Conservation (phyloP, 37 sponge, comb jelly and placozoan species). For the Beroe forskalii region DNA sequence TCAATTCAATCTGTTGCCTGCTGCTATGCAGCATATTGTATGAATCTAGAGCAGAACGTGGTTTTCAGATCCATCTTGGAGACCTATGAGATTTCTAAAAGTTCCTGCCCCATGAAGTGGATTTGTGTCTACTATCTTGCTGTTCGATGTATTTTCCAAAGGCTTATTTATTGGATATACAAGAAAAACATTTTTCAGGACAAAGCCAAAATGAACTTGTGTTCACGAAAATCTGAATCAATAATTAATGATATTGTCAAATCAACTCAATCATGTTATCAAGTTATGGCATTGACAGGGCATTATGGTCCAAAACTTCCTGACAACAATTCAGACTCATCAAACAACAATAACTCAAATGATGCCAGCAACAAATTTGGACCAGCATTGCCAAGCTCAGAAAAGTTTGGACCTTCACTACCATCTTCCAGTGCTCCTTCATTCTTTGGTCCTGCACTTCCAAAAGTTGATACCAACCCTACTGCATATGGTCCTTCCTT, state of each 20-base stretch:
- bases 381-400: neutral
- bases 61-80: neutral
- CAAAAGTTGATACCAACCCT: too few species aligned
- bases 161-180: neutral
- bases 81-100: neutral
- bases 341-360: neutral
- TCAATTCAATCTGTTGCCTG: neutral
- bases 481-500: too few species aligned
- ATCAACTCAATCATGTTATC: neutral
- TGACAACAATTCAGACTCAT: neutral
- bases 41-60: neutral
- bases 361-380: neutral
- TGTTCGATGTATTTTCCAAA: neutral
- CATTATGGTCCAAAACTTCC: constrained; percentile 10
- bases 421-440: too few species aligned
- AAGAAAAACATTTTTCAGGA: neutral
- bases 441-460: too few species aligned
- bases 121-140: neutral
- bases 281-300: constrained; percentile 1
- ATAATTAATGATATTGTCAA: neutral
- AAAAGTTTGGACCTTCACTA: neutral
- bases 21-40: neutral
- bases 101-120: neutral
- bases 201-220: neutral
- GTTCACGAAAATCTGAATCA: neutral